These are phyloP conservation scores for Ridgeia piscesae DNA, from an alignment of 1,140 invertebrate genomes.

Conservation along the genomic window DNA sequence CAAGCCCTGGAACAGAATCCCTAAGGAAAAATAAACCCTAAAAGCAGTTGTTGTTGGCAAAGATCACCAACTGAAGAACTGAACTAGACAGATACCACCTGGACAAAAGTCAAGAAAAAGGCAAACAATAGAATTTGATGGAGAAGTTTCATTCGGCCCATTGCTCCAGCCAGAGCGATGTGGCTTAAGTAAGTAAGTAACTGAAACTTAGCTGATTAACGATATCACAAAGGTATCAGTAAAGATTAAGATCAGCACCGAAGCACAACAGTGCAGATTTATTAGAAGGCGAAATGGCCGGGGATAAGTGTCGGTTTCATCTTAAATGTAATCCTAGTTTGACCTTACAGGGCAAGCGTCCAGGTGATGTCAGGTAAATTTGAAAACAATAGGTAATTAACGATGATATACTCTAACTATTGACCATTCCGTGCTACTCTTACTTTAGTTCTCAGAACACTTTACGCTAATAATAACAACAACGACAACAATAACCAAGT, in stretches of 20 bases:
- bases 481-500: not conserved
- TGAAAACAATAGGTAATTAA: not conserved
- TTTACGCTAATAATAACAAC: not conserved
- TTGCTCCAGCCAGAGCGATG: no score
- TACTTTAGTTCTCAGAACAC: not conserved
- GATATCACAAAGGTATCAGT: not conserved
- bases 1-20: no score
- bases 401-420: conserved; percentile 1
- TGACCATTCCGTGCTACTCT: not conserved
- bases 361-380: not conserved
- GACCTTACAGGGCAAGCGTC: not conserved
- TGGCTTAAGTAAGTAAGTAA: no score
- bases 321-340: not conserved
- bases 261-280: no score
- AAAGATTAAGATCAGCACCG: not conserved
- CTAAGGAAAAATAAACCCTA: no score
- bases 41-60: no score
- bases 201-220: not conserved
- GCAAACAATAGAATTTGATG: no score
- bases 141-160: no score
- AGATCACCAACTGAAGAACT: no score
- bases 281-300: not conserved
- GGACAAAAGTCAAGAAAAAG: no score
- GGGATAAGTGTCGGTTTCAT: not conserved
- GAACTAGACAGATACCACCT: no score